Evolutionary conservation across 2,113 vertebrate species (phyloP).

Genomic region (Hyperopisus bebe): DNA sequence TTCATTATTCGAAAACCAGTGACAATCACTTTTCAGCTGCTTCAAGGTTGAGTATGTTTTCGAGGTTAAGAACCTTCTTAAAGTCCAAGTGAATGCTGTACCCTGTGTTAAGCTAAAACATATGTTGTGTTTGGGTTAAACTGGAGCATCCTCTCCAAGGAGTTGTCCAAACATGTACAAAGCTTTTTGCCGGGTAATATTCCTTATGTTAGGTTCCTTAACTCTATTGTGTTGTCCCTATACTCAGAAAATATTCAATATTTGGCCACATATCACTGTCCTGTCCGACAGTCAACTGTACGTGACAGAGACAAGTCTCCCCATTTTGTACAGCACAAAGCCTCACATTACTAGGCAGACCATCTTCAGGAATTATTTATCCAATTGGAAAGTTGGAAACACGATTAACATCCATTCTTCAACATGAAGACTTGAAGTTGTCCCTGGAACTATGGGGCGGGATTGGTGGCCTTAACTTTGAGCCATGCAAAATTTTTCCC

Average conservation of each 20-base stretch:
- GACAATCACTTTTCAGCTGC: constrained; percentile 9
- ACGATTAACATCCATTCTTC: neutral
- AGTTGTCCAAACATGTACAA: neutral
- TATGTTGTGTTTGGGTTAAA: neutral
- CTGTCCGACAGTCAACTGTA: neutral
- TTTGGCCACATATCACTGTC: neutral
- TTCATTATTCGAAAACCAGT: neutral
- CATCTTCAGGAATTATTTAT: neutral
- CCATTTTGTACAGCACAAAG: neutral
- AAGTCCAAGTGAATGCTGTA: neutral
- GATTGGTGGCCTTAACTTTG: constrained; percentile 37
- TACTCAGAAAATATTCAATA: neutral
- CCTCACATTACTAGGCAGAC: neutral
- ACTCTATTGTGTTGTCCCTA: neutral
- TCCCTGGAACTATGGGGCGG: constrained; percentile 39
- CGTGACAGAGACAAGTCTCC: neutral
- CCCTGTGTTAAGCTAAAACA: neutral
- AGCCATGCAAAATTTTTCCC: constrained; percentile 43
- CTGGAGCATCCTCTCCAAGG: neutral
- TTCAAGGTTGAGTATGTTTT: neutral
- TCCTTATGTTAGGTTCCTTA: neutral
- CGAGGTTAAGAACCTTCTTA: neutral
- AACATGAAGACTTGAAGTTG: neutral
- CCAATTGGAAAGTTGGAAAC: neutral
- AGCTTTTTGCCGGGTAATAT: neutral